Percentiles rank a stretch among this genome's conserved stretches.
phyloP scores from a whole-genome alignment of 2,888 invertebrate genomes.

The Pantelozetes paolii region DNA sequence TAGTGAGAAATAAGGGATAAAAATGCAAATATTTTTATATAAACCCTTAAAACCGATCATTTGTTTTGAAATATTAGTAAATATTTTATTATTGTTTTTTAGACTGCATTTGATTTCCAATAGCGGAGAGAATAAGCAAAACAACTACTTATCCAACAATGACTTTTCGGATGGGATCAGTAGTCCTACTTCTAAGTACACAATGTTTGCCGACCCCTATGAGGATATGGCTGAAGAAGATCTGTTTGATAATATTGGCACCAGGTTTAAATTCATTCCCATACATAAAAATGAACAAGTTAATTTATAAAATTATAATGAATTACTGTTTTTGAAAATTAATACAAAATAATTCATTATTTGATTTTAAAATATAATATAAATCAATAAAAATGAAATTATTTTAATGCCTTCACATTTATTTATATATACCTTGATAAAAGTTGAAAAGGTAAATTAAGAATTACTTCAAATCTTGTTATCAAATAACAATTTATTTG shows the following conservation, averaged over 20 bases:
- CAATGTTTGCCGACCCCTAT: conserved; percentile 18
- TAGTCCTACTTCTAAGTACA: not conserved
- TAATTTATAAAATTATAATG: no score
- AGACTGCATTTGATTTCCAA: not conserved
- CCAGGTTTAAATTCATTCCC: not conserved
- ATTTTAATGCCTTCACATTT: no score
- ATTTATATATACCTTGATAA: no score
- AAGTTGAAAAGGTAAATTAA: no score
- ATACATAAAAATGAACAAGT: not conserved
- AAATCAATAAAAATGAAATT: no score
- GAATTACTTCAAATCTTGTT: no score
- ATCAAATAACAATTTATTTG: no score
- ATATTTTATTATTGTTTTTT: not conserved
- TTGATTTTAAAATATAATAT: no score
- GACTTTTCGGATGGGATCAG: not conserved
- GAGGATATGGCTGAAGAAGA: not conserved
- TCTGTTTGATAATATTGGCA: not conserved
- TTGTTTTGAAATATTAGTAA: no score
- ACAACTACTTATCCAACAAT: not conserved
- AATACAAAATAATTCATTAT: no score
- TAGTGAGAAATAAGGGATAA: not conserved
- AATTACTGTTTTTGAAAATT: no score
- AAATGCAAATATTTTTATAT: no score
- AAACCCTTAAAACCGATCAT: not conserved
- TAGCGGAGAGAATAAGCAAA: not conserved